These are phyloP conservation scores for Apostichopus leukothele DNA, from an alignment of 53 echinoderm and acorn worm species.

Conservation along the genomic window DNA sequence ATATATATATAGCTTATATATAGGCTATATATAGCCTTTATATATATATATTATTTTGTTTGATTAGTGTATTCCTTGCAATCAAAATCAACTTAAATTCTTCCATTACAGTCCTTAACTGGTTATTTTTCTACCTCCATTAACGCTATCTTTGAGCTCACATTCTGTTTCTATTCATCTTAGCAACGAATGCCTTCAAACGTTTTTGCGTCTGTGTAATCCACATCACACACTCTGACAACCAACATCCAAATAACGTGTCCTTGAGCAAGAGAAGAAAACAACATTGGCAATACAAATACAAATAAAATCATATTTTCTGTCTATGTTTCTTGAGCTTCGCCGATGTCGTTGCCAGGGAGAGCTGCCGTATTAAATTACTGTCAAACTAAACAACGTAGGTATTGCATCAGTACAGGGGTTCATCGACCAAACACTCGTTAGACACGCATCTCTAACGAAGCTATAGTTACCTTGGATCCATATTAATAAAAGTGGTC, in stretches of 20 bases:
- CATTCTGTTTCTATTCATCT: too few species aligned
- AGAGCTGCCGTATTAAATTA: background rate
- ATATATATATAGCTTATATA: too few species aligned
- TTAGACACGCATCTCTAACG: background rate
- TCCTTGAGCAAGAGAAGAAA: too few species aligned
- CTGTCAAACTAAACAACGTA: background rate
- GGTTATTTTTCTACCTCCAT: too few species aligned
- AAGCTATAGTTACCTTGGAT: background rate
- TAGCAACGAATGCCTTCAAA: too few species aligned
- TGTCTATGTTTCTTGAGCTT: background rate
- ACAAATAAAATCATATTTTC: background rate
- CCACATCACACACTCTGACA: background rate
- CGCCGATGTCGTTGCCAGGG: background rate
- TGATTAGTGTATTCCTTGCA: too few species aligned
- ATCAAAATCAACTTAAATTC: too few species aligned
- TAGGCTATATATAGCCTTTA: too few species aligned
- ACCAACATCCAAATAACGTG: background rate
- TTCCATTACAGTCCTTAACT: too few species aligned
- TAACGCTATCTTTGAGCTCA: too few species aligned
- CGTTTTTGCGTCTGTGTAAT: background rate
- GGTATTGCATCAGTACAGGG: background rate
- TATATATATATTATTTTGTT: too few species aligned
- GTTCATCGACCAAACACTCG: constrained; percentile 5
- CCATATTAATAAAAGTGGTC: background rate
- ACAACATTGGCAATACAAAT: background rate